phyloP scores from a whole-genome alignment of 2,113 vertebrate genomes.

The Psammodynastes pulverulentus region DNA sequence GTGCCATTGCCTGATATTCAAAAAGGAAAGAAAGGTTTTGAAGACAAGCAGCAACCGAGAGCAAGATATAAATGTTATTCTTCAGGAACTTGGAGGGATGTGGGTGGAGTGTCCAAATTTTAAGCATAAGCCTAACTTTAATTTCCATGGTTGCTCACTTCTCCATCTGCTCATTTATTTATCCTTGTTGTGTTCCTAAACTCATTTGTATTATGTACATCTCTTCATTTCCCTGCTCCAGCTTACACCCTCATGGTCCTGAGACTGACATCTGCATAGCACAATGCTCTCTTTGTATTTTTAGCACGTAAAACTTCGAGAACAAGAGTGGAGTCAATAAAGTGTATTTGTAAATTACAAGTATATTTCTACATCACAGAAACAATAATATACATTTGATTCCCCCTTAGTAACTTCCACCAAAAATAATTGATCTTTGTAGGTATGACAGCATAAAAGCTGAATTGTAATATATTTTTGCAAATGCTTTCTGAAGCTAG shows the following conservation, averaged over 20 bases:
- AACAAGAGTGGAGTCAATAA: slow-evolving; percentile 15
- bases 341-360: slow-evolving; percentile 9
- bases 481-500: slow-evolving; percentile 48
- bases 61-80: slow-evolving; percentile 6
- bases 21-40: not conserved
- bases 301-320: not conserved
- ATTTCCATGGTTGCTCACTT: slow-evolving; percentile 6
- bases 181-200: not conserved
- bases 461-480: slow-evolving; percentile 15
- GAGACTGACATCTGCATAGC: not conserved
- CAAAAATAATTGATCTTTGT: slow-evolving; percentile 29
- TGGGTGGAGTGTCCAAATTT: slow-evolving; percentile 16
- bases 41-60: not conserved
- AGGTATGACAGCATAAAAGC: not conserved
- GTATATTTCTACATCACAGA: not conserved
- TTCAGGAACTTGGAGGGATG: slow-evolving; percentile 15
- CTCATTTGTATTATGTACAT: not conserved
- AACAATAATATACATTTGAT: slow-evolving; percentile 37
- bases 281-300: not conserved
- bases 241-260: slow-evolving; percentile 11
- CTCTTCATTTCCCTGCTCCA: not conserved
- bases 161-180: slow-evolving; percentile 24
- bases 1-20: not conserved
- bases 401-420: not conserved
- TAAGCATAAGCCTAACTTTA: not conserved